Evolutionary conservation across 2,888 invertebrate species (phyloP), one percentile per base, ranked within the genome.

Genomic region (Nemurella pictetii): DNA sequence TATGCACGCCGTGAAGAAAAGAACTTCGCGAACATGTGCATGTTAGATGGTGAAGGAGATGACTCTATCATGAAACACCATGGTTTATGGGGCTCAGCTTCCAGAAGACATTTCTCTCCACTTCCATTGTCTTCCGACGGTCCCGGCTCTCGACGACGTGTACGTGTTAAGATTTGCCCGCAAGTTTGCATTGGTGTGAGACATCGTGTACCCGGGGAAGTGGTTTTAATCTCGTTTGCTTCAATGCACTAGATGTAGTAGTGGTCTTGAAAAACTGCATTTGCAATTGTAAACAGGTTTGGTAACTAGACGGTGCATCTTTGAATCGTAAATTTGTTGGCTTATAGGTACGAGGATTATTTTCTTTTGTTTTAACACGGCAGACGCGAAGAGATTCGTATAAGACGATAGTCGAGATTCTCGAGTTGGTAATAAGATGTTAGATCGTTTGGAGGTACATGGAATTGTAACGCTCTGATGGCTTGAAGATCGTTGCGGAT

Each of bases 201-300:
- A 81, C 26, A 30, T n/a, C 80, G 36, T 81, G 80, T 81, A 26
- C 26, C 35, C 80, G 3, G 25, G 75, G 26, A 32, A 81, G 80
- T 81, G 80, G 80, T 81, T 81, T 27, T 30, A 30, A 30, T 80
- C 30, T 29, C 30, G 80, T 75, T 75, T 27, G 27, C 80, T 80
- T 35, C 80, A 81, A 35, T 81, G 80, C 80, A 81, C 35, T 35
- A 81, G 80, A 32, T 81, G 12, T 75, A 75, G 75, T 75, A 7
- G 15, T 75, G 0, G 75, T 75, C 55, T 55, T 30, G 78, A 78
- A 78, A 78, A 78, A 81, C 35, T 81, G 80, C 80, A 81, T 81
- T 81, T 81, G 80, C 36, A 81, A 81, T 75, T 27, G 35, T 29
- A 35, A 81, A 81, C 80, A 5, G 80, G 80, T 81, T 81, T 36